Conservation (phyloP, 1,140 invertebrate species). For the Thalassaphorura encarpata region DNA sequence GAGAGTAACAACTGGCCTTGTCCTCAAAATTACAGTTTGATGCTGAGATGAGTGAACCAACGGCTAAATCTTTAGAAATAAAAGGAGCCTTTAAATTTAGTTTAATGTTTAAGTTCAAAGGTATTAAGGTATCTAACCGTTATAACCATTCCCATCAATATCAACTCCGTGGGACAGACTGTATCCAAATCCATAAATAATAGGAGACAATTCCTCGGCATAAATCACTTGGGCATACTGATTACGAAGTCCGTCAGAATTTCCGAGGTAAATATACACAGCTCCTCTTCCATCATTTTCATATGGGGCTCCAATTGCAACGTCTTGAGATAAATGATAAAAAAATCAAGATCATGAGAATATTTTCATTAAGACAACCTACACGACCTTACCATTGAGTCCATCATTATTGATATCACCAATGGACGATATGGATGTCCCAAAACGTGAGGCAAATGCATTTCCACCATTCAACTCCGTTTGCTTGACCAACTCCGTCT, state of each 20-base stretch:
- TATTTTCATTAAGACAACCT: constrained; percentile 2
- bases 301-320: constrained; percentile 47
- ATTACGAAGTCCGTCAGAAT: constrained; percentile 10
- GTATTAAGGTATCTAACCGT: constrained; percentile 34
- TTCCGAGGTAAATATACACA: constrained; percentile 47
- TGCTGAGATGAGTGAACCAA: constrained; percentile 34
- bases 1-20: constrained; percentile 26
- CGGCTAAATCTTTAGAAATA: constrained; percentile 29
- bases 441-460: constrained; percentile 38
- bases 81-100: not conserved
- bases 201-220: not conserved
- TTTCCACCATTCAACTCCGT: constrained; percentile 21
- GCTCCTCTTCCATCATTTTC: constrained; percentile 40
- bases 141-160: constrained; percentile 42
- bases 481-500: not conserved
- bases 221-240: constrained; percentile 14
- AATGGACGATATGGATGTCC: constrained; percentile 37
- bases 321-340: constrained; percentile 35
- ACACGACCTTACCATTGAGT: constrained; percentile 37
- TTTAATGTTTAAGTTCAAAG: constrained; percentile 19
- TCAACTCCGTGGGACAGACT: constrained; percentile 39
- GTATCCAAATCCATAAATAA: constrained; percentile 37
- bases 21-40: constrained; percentile 30
- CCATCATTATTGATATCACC: constrained; percentile 45
- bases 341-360: constrained; percentile 12